Conservation (phyloP, 2,888 invertebrate genomes). For the Tolmerus cingulatus region DNA sequence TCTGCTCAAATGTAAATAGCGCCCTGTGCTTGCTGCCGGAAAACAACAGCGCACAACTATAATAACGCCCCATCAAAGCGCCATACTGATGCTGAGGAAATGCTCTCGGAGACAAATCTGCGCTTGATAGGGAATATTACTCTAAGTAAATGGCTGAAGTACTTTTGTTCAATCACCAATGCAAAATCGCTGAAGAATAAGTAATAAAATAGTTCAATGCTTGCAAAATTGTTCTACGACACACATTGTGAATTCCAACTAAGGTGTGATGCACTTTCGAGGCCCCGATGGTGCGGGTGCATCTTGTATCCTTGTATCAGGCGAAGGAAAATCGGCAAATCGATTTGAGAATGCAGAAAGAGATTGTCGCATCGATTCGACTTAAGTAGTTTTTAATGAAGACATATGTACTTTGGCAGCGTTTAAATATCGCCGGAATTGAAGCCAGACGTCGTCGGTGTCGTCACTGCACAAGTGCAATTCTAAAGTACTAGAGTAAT, state of each 20-base stretch:
- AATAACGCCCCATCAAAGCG: background rate
- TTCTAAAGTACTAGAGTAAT: background rate
- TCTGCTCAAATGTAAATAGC: background rate
- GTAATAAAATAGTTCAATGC: background rate
- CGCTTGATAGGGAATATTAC: background rate
- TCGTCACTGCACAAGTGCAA: background rate
- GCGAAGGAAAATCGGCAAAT: background rate
- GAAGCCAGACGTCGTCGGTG: background rate
- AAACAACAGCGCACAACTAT: background rate
- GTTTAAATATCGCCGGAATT: background rate
- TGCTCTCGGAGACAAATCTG: background rate
- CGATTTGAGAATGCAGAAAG: constrained; percentile 6
- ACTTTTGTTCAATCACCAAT: background rate
- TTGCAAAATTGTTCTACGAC: background rate
- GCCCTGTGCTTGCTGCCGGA: background rate
- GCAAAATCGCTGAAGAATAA: background rate
- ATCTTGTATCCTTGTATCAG: constrained; percentile 4
- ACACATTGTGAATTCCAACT: background rate
- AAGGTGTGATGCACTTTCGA: background rate
- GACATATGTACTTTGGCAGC: constrained; percentile 19
- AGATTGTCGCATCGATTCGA: constrained; percentile 12
- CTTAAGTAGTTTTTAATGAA: constrained; percentile 32
- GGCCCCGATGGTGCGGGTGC: background rate
- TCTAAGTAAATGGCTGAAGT: background rate
- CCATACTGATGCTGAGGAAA: background rate